phyloP scores from a whole-genome alignment of 53 echinoderm and acorn worm genomes.

The Hippasteria phrygiana region DNA sequence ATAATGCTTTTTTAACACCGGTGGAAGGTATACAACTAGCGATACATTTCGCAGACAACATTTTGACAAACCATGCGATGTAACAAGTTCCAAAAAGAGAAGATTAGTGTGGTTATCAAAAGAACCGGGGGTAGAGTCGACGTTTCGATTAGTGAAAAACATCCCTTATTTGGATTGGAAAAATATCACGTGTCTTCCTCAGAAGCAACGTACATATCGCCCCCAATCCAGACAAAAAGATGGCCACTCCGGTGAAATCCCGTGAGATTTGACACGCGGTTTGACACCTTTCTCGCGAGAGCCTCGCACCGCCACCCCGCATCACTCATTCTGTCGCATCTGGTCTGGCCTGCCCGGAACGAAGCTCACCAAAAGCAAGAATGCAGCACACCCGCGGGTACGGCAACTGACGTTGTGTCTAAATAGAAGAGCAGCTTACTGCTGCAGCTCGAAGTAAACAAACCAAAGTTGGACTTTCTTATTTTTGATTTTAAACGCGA shows the following conservation, averaged over 20 bases:
- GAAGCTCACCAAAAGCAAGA: neutral
- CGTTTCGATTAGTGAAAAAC: too few species aligned
- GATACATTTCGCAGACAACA: too few species aligned
- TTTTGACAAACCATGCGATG: too few species aligned
- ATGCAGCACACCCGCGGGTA: neutral
- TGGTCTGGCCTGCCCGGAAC: neutral
- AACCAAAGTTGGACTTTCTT: slow-evolving; percentile 1
- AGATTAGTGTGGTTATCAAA: too few species aligned
- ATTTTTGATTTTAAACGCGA: neutral
- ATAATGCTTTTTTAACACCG: too few species aligned
- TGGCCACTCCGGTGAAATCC: slow-evolving; percentile 21
- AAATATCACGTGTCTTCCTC: too few species aligned
- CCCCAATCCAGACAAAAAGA: neutral
- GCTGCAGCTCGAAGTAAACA: neutral
- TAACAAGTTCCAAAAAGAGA: too few species aligned
- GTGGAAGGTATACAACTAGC: too few species aligned
- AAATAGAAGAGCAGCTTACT: slow-evolving; percentile 14
- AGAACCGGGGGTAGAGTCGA: too few species aligned
- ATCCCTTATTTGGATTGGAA: too few species aligned
- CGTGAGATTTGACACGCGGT: slow-evolving; percentile 25
- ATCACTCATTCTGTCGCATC: slow-evolving; percentile 23
- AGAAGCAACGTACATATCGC: too few species aligned
- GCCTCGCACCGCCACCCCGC: slow-evolving; percentile 3
- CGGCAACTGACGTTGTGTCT: neutral
- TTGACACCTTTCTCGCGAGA: slow-evolving; percentile 51